These are phyloP conservation scores for Venturia canescens DNA, from an alignment of 1,140 invertebrate species.

Conservation along the genomic window DNA sequence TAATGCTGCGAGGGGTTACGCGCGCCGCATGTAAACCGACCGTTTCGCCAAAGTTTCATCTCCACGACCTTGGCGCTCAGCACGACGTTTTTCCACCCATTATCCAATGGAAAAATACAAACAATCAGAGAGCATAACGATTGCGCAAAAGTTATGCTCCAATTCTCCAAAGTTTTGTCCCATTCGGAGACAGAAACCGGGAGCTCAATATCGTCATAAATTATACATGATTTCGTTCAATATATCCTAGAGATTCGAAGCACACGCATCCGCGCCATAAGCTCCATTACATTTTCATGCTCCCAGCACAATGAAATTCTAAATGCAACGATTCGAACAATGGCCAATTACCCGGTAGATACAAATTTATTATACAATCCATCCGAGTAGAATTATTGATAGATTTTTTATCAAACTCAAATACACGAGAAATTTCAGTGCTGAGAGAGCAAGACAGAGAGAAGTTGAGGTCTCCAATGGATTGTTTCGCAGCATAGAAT, in stretches of 20 bases:
- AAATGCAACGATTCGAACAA: not conserved
- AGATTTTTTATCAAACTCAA: not conserved
- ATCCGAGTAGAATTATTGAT: slow-evolving; percentile 26
- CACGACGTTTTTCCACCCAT: not conserved
- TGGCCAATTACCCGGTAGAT: slow-evolving; percentile 25
- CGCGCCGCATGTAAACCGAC: not conserved
- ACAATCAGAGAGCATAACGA: too few species aligned
- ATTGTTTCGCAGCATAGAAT: slow-evolving; percentile 19
- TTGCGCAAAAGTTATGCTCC: too few species aligned
- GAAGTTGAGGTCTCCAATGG: not conserved
- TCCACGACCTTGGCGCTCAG: not conserved
- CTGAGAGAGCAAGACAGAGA: not conserved
- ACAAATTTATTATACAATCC: slow-evolving; percentile 36
- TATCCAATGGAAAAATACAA: too few species aligned
- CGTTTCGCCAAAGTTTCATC: not conserved
- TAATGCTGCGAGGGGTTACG: not conserved
- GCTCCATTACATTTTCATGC: not conserved
- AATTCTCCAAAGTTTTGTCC: too few species aligned
- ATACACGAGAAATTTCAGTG: slow-evolving; percentile 2
- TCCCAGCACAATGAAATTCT: too few species aligned
- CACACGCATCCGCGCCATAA: too few species aligned
- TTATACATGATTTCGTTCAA: too few species aligned
- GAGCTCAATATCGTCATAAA: too few species aligned
- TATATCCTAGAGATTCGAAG: too few species aligned
- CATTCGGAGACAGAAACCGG: too few species aligned